These are phyloP conservation scores for Ostrea edulis DNA, from an alignment of 1,140 invertebrate species.

Conservation along the genomic window DNA sequence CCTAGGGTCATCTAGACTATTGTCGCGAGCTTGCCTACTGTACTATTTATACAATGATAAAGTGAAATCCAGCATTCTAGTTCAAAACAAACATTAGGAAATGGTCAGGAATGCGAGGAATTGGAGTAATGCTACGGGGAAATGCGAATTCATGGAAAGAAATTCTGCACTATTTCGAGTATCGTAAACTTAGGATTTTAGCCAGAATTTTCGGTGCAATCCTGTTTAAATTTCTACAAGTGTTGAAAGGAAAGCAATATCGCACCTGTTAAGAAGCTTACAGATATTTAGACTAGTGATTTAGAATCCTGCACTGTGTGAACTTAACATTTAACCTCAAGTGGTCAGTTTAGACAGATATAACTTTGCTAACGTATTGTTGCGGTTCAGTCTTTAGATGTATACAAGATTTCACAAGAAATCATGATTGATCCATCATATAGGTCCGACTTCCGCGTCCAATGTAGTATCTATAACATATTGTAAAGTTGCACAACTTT, in stretches of 20 bases:
- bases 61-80: background rate
- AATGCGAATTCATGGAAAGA: conserved; percentile 3
- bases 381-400: too few relatives aligned
- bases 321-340: conserved; percentile 6
- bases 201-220: background rate
- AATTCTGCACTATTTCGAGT: background rate
- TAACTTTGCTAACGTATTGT: background rate
- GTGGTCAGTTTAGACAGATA: conserved; percentile 20
- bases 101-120: background rate
- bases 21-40: background rate
- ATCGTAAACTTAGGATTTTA: background rate
- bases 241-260: conserved; percentile 24
- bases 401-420: too few relatives aligned
- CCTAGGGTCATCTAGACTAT: background rate
- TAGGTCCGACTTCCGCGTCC: too few relatives aligned
- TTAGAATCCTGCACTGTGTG: background rate
- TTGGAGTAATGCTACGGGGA: background rate
- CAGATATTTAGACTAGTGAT: conserved; percentile 15
- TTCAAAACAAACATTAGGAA: conserved; percentile 15
- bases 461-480: too few relatives aligned
- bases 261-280: conserved; percentile 31
- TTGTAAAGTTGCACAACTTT: too few relatives aligned
- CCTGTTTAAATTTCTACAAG: conserved; percentile 11
- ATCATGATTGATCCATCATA: too few relatives aligned
- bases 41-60: conserved; percentile 26